These are phyloP conservation scores for Cantharis rufa DNA, from an alignment of 2,888 invertebrate species.

Conservation along the genomic window DNA sequence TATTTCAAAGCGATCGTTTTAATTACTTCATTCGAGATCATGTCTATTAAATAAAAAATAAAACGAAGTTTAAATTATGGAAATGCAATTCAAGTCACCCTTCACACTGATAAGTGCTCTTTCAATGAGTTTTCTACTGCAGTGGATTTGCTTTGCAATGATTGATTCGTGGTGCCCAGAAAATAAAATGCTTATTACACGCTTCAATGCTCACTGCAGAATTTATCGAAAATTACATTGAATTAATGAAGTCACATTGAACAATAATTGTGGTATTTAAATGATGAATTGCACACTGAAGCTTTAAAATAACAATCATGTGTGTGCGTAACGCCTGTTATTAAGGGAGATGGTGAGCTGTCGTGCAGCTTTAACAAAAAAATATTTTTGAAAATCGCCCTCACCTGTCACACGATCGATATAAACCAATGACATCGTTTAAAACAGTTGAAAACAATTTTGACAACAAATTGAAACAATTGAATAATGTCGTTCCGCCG, in stretches of 20 bases:
- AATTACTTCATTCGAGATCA: background rate
- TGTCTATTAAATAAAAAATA: background rate
- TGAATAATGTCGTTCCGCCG: too few species aligned
- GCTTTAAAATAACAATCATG: background rate
- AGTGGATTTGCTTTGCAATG: conserved; percentile 5
- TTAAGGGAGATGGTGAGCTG: background rate
- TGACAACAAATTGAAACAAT: too few species aligned
- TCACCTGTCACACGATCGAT: too few species aligned
- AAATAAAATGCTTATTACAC: conserved; percentile 15
- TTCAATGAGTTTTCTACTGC: conserved; percentile 10
- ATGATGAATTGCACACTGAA: background rate
- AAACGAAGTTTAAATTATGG: background rate
- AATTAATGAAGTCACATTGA: background rate
- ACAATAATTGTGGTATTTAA: background rate
- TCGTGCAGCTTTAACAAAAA: background rate
- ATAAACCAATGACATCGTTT: too few species aligned
- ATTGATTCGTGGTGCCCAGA: conserved; percentile 8
- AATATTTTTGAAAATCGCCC: background rate
- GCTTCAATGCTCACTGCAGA: conserved; percentile 2
- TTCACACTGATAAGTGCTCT: conserved; percentile 9
- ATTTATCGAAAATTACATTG: conserved; percentile 3
- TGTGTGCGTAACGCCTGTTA: background rate
- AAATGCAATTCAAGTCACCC: conserved; percentile 1
- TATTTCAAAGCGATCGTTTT: background rate
- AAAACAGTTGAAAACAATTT: too few species aligned